Base-by-base conservation (phyloP, 2,888 invertebrate genomes). In the Habrosyne pyritoides region DNA sequence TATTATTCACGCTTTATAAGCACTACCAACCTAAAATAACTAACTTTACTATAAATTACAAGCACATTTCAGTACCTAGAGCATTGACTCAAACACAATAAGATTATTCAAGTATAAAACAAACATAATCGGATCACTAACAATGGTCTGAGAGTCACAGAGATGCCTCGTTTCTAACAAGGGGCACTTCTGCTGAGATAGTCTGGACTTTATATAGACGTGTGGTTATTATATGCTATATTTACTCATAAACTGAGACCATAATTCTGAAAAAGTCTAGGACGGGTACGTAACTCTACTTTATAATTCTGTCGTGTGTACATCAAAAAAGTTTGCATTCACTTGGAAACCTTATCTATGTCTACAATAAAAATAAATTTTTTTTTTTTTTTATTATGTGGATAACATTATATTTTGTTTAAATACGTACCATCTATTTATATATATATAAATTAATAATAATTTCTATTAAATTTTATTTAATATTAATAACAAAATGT, bases 101-200 rank as follows among this genome's bases (percentile, higher is more conserved):
- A 42, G 42, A 42, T 42, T 42, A 42, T n/a, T 42, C 42, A 42
- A 18, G n/a, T n/a, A 8, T 42, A 42, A 18, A 42, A 42, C 42
- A 14, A 42, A 42, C 33, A 33, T 18, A 42, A 42, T 42, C 42
- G 42, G 42, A 42, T 42, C 12, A 1, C 42, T 42, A 42, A 42
- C 42, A 42, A 42, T 42, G 42, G 42, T 18, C 18, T 8, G 8
- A 18, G 42, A 42, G 18, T 42, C 42, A 18, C 42, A 42, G 42
- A 42, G 14, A 42, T 18, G 42, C 8, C 42, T 18, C 8, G 42
- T n/a, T 42, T 42, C 42, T 42, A 42, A 42, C 42, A 42, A 42
- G 42, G 42, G 42, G n/a, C 42, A 42, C 42, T 42, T 42, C 18
- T 26, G 24, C 42, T 26, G 24, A 26, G 21, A 24, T 49, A 49